Base-by-base conservation (phyloP, 2,113 vertebrate genomes). In the Xyrauchen texanus region DNA sequence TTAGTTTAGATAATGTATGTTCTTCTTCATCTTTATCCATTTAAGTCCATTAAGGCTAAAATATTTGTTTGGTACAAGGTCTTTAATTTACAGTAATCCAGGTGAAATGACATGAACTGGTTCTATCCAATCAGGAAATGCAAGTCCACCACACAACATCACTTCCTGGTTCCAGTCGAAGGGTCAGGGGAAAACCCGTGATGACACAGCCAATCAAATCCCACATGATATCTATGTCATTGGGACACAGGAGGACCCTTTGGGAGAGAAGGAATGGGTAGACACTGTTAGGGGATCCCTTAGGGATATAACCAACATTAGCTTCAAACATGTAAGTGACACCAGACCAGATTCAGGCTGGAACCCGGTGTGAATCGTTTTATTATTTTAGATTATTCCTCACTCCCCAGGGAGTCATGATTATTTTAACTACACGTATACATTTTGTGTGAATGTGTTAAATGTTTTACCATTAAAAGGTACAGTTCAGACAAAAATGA, bases 201-300 rank as follows among this genome's bases (percentile, higher is more conserved):
- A 99, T 4, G 98, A 99, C 88, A 97, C 95, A 0, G 95, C 98
- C 0, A 95, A 95, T 83, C 95, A 98, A 75, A 98, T 99, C 84
- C 96, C 97, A n/a, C 96, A 98, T 45, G 98, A 99, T 83, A 94
- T 99, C 82, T 99, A 99, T 0, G 96, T 98, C 49, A 96, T 99
- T 16, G 97, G 98, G 76, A 96, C 96, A 6, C 98, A 99, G 86
- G 98, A 99, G 86, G 97, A 99, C 81, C 93, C 95, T 6, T 85
- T 96, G 82, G 93, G 95, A 0, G 98, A 99, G 82, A 96, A 95
- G 81, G 96, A 98, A 13, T 98, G 96, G 97, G 89, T 94, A 16
- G 96, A 99, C 58, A 94, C 87, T 0, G 87, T 98, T 79, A 95
- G 90, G 55, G 89, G 90, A 16, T 93, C 93, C 78, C 89, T 99